Evolutionary conservation across 2,113 vertebrate genomes (phyloP).

Genomic region (Hypanus sabinus): DNA sequence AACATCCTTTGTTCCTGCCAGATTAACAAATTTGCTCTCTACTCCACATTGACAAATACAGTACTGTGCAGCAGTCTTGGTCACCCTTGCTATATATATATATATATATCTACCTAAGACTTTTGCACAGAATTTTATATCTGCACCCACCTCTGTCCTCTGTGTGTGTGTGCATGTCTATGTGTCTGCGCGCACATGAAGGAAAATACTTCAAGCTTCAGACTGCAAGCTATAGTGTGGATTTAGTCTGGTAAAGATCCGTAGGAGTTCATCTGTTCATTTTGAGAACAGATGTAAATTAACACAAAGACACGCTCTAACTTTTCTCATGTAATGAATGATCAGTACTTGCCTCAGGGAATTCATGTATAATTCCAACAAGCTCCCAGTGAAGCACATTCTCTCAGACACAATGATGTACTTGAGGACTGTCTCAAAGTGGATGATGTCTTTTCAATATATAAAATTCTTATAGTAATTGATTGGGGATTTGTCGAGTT

Average conservation of each 20-base stretch:
- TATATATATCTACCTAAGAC: no score
- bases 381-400: neutral
- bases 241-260: neutral
- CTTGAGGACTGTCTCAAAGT: neutral
- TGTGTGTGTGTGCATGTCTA: no score
- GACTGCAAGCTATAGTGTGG: neutral
- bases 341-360: neutral
- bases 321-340: slow-evolving; percentile 22
- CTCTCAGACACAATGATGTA: neutral
- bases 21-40: no score
- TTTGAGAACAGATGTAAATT: slow-evolving; percentile 25
- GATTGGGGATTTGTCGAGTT: no score
- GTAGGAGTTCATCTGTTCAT: slow-evolving; percentile 7
- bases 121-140: no score
- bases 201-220: neutral
- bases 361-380: slow-evolving; percentile 12
- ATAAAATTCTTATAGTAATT: no score
- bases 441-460: no score
- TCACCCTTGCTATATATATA: no score
- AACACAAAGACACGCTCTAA: neutral
- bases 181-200: neutral
- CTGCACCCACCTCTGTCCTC: no score
- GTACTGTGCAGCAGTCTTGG: no score
- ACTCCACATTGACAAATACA: no score
- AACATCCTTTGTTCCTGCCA: no score